These are phyloP conservation scores for Halichoeres trimaculatus DNA, from an alignment of 2,113 vertebrate species.

Conservation along the genomic window DNA sequence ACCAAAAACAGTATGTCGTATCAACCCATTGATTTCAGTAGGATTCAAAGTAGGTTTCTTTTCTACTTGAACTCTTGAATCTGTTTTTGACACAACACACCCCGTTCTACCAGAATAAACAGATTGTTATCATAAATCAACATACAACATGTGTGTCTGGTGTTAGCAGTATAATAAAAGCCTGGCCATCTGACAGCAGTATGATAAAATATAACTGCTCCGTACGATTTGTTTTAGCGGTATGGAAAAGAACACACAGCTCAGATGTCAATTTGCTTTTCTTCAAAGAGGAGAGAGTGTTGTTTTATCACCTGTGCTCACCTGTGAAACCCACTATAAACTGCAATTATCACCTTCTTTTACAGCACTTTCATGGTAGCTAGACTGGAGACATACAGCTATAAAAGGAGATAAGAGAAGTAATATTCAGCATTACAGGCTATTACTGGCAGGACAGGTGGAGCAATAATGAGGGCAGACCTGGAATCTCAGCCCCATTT, in stretches of 20 bases:
- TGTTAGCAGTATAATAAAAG: conserved; percentile 35
- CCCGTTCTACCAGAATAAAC: not conserved
- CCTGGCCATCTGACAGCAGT: conserved; percentile 42
- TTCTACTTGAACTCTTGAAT: not conserved
- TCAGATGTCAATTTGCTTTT: conserved; percentile 43
- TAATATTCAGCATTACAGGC: conserved; percentile 42
- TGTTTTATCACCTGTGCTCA: conserved; percentile 71
- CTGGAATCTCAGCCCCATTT: conserved; percentile 11
- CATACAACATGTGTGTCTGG: conserved; percentile 26
- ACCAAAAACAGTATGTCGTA: no score
- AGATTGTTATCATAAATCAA: conserved; percentile 28
- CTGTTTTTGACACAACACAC: not conserved
- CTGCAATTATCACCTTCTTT: conserved; percentile 53
- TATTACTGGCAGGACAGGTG: conserved; percentile 34
- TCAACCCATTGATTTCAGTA: no score
- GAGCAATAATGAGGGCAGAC: conserved; percentile 19
- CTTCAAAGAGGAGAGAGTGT: conserved; percentile 1
- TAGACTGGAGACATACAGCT: conserved; percentile 50
- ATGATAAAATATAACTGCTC: conserved; percentile 26
- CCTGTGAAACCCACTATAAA: conserved; percentile 69
- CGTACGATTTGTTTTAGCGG: conserved; percentile 29
- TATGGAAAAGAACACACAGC: conserved; percentile 38
- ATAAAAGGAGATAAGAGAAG: conserved; percentile 69
- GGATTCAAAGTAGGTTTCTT: not conserved
- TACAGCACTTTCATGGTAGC: conserved; percentile 58